phyloP scores from a whole-genome alignment of 2,888 invertebrate species.

The Suillia variegata region DNA sequence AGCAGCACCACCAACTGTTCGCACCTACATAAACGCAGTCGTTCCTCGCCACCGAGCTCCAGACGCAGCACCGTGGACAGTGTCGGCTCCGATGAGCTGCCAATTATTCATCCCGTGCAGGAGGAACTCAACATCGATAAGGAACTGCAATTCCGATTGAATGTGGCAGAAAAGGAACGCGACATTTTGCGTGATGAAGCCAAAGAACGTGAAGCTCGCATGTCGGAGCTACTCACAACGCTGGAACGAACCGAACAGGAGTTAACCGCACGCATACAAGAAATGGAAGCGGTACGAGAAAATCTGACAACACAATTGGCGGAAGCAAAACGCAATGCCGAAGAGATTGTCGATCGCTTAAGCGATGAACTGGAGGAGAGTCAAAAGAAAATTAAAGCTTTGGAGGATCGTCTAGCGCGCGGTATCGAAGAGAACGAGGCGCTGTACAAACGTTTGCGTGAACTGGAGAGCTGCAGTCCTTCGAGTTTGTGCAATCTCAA shows the following conservation, averaged over 20 bases:
- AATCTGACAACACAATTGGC: conserved; percentile 67
- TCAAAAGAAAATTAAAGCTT: conserved; percentile 63
- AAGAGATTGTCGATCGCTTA: conserved; percentile 72
- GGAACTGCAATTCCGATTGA: conserved; percentile 73
- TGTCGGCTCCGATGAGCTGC: conserved; percentile 67
- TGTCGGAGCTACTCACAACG: conserved; percentile 77
- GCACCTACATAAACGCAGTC: conserved; percentile 66
- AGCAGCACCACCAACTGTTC: conserved; percentile 62
- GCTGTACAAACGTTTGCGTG: conserved; percentile 73
- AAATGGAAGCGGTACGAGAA: conserved; percentile 74
- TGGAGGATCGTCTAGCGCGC: conserved; percentile 65
- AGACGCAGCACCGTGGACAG: conserved; percentile 70
- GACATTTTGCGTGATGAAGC: conserved; percentile 76
- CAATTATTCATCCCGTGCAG: conserved; percentile 50
- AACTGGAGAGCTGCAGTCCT: conserved; percentile 67
- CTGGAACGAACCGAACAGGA: conserved; percentile 80
- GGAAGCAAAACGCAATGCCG: conserved; percentile 73
- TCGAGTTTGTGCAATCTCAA: conserved; percentile 57
- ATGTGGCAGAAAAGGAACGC: conserved; percentile 75
- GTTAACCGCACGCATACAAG: conserved; percentile 72
- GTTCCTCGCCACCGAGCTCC: conserved; percentile 68
- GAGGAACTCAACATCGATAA: conserved; percentile 61
- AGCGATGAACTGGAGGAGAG: conserved; percentile 73
- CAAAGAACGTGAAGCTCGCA: conserved; percentile 72
- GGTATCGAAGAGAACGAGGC: conserved; percentile 80